Base-by-base conservation (phyloP, 2,113 vertebrate species). In the Dicaeum eximium region DNA sequence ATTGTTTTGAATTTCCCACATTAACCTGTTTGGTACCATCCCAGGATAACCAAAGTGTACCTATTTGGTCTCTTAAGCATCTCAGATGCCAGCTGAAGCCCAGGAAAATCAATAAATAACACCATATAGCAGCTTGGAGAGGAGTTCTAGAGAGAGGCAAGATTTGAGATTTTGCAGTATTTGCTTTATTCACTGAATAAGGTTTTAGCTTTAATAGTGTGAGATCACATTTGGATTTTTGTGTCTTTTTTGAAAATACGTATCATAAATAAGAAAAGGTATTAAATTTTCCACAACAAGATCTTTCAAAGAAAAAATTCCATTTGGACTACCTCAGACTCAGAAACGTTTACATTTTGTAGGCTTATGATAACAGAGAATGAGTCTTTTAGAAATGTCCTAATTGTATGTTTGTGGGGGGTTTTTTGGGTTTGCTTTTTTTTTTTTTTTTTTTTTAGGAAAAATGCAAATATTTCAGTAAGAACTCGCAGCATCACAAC, bases 371-470 rank as follows among this genome's bases (percentile, higher is more conserved):
- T 64, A 31, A 66, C 14, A 67, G 61, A 77, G 7, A 64, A 65
- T 10, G 5, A 75, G 14, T 35, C 7, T 54, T 33, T 82, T 31
- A 92, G 25, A 69, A 72, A 65, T 31, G 2, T 54, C 25, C 27
- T 65, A 15, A 48, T 33, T 61, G 9, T 7, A 22, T 11, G 1
- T 27, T 35, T 47, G 5, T n/a, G n/a, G n/a, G 28, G 11, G n/a
- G n/a, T n/a, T n/a, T n/a, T n/a, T n/a, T 7, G 1, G 9, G 15
- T 45, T 51, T 6, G 5, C 7, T 17, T 66, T 16, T 40, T 1
- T 8, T 30, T 42, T 6, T 42, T 64, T 30, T 35, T 24, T 22
- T 27, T 14, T 56, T 70, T 47, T 7, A 45, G 11, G n/a, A 37
- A 89, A 65, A 70, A 44, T 51, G 4, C 2, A 74, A 84, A 8